Evolutionary conservation across 2,113 vertebrate genomes (phyloP), one percentile per base, ranked within the genome.

Genomic region (Physeter macrocephalus): DNA sequence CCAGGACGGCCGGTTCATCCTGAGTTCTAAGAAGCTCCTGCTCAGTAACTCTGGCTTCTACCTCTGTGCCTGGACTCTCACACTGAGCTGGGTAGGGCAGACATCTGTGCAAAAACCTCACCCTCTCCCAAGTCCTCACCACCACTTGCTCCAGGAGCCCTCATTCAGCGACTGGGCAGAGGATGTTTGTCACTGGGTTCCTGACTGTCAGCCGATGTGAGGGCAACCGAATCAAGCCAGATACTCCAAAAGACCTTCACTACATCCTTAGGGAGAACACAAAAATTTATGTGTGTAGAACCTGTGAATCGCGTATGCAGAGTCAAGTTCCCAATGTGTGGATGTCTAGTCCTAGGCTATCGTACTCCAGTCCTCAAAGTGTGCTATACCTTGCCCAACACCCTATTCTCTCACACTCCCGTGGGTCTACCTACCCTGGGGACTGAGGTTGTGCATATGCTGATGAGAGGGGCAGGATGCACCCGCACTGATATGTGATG

Each of bases 61-160:
- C 57, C 64, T 97, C 92, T 98, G 98, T 5, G 97, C 98, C 92
- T 97, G 96, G 97, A 97, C 97, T 29, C 78, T 62, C 98, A 98
- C 98, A 97, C 95, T 90, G 96, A 27, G 41, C 46, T 3, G 62
- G 72, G 83, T 1, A 6, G 93, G 78, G 82, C 49, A 52, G 61
- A 41, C 94, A 6, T 81, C 97, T 92, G 83, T 87, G 95, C 98
- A 98, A 97, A 98, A 98, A 97, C 95, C n/a, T 17, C 62, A 29
- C 75, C 21, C 21, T 64, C 77, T 71, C 46, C 21, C 2, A 5
- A 4, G 9, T 36, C 59, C 46, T 90, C 23, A 25, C 66, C 59
- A 18, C 66, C 59, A 18, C 23, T 14, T 1, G 46, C 41, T 15
- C 62, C 39, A 39, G 36, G 11, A 54, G 4, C 49, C 27, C 29